A percentile compares a stretch with the other conserved stretches of the same genome.
phyloP scores from a whole-genome alignment of 2,888 invertebrate species.

The Choristoneura rosaceana region DNA sequence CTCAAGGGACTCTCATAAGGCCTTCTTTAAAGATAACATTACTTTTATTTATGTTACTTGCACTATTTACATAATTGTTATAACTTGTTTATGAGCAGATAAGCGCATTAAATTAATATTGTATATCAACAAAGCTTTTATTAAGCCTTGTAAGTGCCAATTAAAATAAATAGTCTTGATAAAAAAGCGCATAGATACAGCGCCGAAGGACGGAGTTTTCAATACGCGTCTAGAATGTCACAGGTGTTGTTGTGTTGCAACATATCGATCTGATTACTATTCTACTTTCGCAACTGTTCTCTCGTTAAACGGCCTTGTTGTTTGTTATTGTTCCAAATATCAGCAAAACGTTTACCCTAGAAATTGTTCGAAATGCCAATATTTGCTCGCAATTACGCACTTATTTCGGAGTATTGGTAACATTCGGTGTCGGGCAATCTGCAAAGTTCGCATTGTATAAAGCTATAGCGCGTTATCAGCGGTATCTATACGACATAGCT shows the following conservation, averaged over 20 bases:
- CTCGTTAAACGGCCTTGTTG: slow-evolving; percentile 50
- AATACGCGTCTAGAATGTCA: background rate
- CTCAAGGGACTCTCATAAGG: slow-evolving; percentile 83
- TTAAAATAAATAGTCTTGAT: background rate
- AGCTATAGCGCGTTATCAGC: slow-evolving; percentile 75
- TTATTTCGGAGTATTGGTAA: slow-evolving; percentile 35
- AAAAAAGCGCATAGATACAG: background rate
- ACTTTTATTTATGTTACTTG: slow-evolving; percentile 19
- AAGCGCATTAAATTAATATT: slow-evolving; percentile 39
- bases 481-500: slow-evolving; percentile 72
- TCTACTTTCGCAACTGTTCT: slow-evolving; percentile 41
- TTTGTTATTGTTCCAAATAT: slow-evolving; percentile 52
- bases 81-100: slow-evolving; percentile 35
- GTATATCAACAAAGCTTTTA: slow-evolving; percentile 18
- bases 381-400: slow-evolving; percentile 22
- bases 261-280: slow-evolving; percentile 28
- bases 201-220: background rate
- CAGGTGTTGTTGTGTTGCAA: slow-evolving; percentile 21
- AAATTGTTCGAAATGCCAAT: slow-evolving; percentile 53
- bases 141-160: slow-evolving; percentile 4
- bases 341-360: slow-evolving; percentile 47
- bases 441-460: slow-evolving; percentile 67
- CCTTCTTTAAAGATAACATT: slow-evolving; percentile 8
- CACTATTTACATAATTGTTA: slow-evolving; percentile 41
- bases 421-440: slow-evolving; percentile 19